Percentiles rank a stretch among this genome's conserved stretches.
phyloP scores from a whole-genome alignment of 2,888 invertebrate species.

The Drosophila vallismaia region DNA sequence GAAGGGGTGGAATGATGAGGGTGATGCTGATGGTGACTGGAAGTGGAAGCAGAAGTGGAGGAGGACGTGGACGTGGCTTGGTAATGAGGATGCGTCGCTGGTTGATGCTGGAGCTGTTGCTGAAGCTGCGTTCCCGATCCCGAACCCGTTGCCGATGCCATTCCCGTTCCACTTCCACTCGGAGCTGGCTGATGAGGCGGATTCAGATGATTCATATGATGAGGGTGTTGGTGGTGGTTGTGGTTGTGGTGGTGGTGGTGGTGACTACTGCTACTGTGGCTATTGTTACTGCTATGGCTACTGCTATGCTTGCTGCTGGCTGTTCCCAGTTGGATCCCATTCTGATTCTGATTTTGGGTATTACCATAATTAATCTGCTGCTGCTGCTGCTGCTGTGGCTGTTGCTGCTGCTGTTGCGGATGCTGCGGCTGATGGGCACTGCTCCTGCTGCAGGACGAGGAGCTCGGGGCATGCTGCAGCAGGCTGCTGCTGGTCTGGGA shows the following conservation, averaged over 20 bases:
- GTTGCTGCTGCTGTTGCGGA: conserved; percentile 83
- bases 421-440: conserved; percentile 83
- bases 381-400: conserved; percentile 67
- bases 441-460: conserved; percentile 82
- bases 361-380: conserved; percentile 73
- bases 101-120: conserved; percentile 32
- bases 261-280: conserved; percentile 64
- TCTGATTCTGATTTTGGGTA: conserved; percentile 50
- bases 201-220: conserved; percentile 36
- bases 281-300: conserved; percentile 66
- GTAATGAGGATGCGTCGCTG: conserved; percentile 38
- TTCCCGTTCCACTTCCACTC: conserved; percentile 76
- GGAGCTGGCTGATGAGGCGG: conserved; percentile 43
- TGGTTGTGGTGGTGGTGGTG: conserved; percentile 69
- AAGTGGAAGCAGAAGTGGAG: conserved; percentile 82
- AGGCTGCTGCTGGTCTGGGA: conserved; percentile 82
- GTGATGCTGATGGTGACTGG: conserved; percentile 71
- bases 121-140: conserved; percentile 57
- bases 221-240: conserved; percentile 68
- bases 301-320: conserved; percentile 47
- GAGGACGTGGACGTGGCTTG: conserved; percentile 52
- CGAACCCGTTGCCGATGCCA: conserved; percentile 41
- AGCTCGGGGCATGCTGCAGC: conserved; percentile 73
- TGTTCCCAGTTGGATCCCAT: conserved; percentile 38
- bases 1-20: conserved; percentile 38